Conservation (phyloP, 2,797 vertebrate genomes). For the Benthosema pterotum region DNA sequence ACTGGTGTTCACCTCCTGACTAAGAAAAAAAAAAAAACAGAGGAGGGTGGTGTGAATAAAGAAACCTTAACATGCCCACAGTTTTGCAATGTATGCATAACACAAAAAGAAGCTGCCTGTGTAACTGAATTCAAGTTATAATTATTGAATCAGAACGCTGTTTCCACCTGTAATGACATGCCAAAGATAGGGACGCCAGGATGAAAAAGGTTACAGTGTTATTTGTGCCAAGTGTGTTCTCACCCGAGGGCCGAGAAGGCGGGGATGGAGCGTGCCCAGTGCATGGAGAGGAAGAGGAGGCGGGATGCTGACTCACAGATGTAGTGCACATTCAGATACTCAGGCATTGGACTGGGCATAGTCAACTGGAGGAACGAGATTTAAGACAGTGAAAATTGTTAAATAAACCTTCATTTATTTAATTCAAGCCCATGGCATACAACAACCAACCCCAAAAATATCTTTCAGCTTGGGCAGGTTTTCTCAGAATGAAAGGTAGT, state of each 20-base stretch:
- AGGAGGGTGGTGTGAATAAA: neutral
- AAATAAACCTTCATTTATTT: neutral
- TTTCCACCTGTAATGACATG: too few species aligned
- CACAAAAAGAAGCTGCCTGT: neutral
- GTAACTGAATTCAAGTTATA: neutral
- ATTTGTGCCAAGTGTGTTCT: conserved; percentile 48
- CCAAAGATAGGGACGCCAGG: too few species aligned
- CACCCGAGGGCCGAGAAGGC: conserved; percentile 98
- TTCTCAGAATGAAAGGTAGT: too few species aligned
- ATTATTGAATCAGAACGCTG: neutral
- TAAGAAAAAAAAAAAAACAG: conserved; percentile 55
- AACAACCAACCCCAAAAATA: too few species aligned
- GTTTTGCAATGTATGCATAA: neutral
- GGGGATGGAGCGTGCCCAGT: conserved; percentile 98
- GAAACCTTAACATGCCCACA: neutral
- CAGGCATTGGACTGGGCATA: conserved; percentile 95
- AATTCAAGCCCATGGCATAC: neutral
- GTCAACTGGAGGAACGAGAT: conserved; percentile 57
- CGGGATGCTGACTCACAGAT: conserved; percentile 98
- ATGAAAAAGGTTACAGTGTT: neutral
- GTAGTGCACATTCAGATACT: conserved; percentile 98
- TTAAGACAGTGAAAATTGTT: neutral
- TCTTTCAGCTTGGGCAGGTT: too few species aligned
- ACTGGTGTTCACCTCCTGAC: conserved; percentile 95
- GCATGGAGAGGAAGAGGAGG: conserved; percentile 98